These are phyloP conservation scores for Habrosyne pyritoides DNA, from an alignment of 2,888 invertebrate species.

Conservation along the genomic window DNA sequence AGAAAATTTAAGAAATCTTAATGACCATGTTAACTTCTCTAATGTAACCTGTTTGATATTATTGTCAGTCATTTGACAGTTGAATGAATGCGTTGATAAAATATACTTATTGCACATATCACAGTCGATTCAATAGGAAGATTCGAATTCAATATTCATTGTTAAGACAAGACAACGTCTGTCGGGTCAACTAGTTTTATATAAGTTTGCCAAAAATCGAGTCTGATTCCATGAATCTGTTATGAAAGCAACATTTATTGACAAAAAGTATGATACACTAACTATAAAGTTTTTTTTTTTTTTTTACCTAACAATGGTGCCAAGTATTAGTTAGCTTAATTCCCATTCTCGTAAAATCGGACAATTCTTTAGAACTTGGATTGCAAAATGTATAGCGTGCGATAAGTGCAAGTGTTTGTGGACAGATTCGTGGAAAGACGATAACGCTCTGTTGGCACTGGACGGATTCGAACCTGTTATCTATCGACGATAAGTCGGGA, in stretches of 20 bases:
- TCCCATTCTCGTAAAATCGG: conserved; percentile 19
- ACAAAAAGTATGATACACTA: not conserved
- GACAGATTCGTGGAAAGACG: conserved; percentile 73
- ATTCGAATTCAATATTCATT: no score
- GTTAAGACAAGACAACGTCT: no score
- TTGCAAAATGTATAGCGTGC: conserved; percentile 68
- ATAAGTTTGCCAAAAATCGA: not conserved
- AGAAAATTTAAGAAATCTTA: no score
- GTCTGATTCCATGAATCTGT: not conserved
- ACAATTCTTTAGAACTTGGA: conserved; percentile 44
- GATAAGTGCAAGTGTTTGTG: conserved; percentile 75
- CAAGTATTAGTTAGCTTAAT: not conserved
- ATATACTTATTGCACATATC: no score
- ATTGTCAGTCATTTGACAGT: no score
- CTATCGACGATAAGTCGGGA: conserved; percentile 59
- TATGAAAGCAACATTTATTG: not conserved
- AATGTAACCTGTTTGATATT: no score
- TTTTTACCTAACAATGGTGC: not conserved
- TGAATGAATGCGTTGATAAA: no score
- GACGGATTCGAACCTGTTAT: conserved; percentile 73
- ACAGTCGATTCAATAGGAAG: no score
- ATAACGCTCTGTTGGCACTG: conserved; percentile 56
- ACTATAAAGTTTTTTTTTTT: no score
- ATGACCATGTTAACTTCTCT: no score
- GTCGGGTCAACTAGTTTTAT: no score